phyloP scores from a whole-genome alignment of 2,888 invertebrate genomes.

The Acronicta psi region DNA sequence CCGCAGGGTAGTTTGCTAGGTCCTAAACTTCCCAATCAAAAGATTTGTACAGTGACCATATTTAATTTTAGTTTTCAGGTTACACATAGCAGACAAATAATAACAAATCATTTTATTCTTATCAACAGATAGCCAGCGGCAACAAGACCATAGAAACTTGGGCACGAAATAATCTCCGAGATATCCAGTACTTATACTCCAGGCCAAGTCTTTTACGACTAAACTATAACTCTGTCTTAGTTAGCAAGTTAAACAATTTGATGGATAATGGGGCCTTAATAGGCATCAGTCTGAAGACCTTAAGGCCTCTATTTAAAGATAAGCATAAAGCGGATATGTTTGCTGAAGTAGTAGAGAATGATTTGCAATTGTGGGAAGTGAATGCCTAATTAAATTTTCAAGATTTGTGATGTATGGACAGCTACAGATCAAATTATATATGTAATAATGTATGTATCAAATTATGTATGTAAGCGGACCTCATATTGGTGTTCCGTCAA shows the following conservation, averaged over 20 bases:
- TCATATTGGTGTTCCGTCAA: too few species aligned
- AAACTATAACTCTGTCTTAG: constrained; percentile 92
- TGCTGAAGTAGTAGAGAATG: constrained; percentile 95
- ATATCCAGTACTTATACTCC: constrained; percentile 93
- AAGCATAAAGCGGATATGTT: constrained; percentile 92
- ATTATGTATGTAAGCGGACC: too few species aligned
- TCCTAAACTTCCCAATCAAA: background rate
- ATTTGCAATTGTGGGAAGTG: constrained; percentile 94
- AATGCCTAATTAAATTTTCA: constrained; percentile 65
- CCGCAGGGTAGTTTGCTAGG: constrained; percentile 12
- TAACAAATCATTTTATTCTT: background rate
- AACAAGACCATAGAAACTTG: constrained; percentile 93
- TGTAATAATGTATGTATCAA: too few species aligned
- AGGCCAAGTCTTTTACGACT: constrained; percentile 94
- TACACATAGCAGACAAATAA: background rate
- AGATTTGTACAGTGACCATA: too few species aligned
- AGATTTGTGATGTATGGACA: background rate
- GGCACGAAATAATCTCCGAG: constrained; percentile 91
- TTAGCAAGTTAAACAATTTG: constrained; percentile 91
- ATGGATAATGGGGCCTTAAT: constrained; percentile 94
- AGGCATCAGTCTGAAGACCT: constrained; percentile 92
- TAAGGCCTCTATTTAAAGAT: constrained; percentile 93
- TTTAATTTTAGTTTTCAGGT: too few species aligned
- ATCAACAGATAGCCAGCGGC: constrained; percentile 91
- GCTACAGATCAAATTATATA: too few species aligned